Percentiles rank a stretch among this genome's conserved stretches.
Conservation (phyloP, 2,888 invertebrate genomes). For the Drosophila antonietae region DNA sequence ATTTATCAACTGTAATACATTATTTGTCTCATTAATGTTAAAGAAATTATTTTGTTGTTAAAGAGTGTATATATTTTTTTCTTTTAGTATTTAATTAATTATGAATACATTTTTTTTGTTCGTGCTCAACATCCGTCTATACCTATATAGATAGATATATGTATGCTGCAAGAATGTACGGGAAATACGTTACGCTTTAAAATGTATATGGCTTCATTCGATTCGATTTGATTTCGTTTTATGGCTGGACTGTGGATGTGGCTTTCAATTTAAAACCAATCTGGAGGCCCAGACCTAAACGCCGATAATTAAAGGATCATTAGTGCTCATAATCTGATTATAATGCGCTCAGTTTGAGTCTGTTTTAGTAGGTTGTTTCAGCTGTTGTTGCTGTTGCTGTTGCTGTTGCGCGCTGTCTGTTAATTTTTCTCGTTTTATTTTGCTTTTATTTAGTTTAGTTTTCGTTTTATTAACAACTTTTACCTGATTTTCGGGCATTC, state of each 20-base stretch:
- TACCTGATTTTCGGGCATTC: conserved; percentile 60
- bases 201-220: conserved; percentile 53
- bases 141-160: not conserved
- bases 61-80: too few species aligned
- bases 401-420: conserved; percentile 10
- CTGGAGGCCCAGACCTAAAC: conserved; percentile 75
- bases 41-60: not conserved
- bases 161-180: conserved; percentile 1
- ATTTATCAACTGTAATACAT: not conserved
- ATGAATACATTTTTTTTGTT: not conserved
- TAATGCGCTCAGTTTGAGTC: conserved; percentile 81
- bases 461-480: conserved; percentile 77
- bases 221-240: conserved; percentile 52
- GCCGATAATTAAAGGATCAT: conserved; percentile 84
- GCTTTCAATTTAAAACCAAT: conserved; percentile 74
- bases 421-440: conserved; percentile 34
- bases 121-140: conserved; percentile 1
- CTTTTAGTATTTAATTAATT: not conserved
- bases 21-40: not conserved
- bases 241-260: conserved; percentile 33
- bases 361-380: conserved; percentile 46
- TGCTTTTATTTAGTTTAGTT: conserved; percentile 59
- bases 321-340: conserved; percentile 84
- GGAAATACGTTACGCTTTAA: conserved; percentile 36
- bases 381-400: conserved; percentile 8